phyloP scores from a whole-genome alignment of 2,113 vertebrate species.

The Forbesichthys papilliferus region DNA sequence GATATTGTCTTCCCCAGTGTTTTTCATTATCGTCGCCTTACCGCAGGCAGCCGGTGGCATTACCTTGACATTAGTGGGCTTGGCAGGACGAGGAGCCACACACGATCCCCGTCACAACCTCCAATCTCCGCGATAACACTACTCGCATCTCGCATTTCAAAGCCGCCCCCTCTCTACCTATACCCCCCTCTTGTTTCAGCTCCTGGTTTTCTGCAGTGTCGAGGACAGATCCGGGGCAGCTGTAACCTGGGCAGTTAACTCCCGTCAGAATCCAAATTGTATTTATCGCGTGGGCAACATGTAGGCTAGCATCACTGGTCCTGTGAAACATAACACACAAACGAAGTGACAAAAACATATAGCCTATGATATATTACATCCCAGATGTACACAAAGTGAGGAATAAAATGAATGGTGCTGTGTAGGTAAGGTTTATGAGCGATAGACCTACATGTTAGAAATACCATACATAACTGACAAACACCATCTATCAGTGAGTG shows the following conservation, averaged over 20 bases:
- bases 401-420: not conserved
- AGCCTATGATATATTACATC: not conserved
- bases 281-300: slow-evolving; percentile 19
- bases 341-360: not conserved
- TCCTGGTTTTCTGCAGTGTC: slow-evolving; percentile 40
- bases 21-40: slow-evolving; percentile 98
- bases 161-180: slow-evolving; percentile 1
- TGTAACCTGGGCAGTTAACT: slow-evolving; percentile 26
- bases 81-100: slow-evolving; percentile 92
- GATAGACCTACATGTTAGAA: too few species aligned
- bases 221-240: slow-evolving; percentile 34
- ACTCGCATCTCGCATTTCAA: slow-evolving; percentile 61
- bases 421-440: too few species aligned
- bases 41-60: slow-evolving; percentile 89
- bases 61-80: slow-evolving; percentile 89
- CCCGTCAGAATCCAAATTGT: slow-evolving; percentile 35
- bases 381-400: not conserved
- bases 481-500: too few species aligned
- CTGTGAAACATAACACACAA: not conserved
- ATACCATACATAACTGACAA: too few species aligned
- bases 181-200: slow-evolving; percentile 30
- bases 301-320: not conserved
- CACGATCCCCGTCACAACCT: slow-evolving; percentile 91
- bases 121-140: slow-evolving; percentile 69
- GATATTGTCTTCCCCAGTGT: slow-evolving; percentile 99